phyloP scores from a whole-genome alignment of 2,888 invertebrate species.

The Sipunculus nudus region DNA sequence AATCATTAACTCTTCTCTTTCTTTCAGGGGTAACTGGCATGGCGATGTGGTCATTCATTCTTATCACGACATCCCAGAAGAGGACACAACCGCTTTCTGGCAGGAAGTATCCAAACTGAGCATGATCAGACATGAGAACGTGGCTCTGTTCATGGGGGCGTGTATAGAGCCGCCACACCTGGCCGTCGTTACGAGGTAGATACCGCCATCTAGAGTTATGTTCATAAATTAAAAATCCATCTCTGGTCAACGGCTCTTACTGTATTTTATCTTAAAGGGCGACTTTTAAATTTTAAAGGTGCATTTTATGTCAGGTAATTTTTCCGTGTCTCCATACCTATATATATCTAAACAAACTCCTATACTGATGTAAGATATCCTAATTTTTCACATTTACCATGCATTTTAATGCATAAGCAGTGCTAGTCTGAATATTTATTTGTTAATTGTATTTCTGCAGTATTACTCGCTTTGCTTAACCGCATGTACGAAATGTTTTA shows the following conservation, averaged over 20 bases:
- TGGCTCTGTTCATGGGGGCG: constrained; percentile 68
- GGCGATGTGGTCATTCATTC: constrained; percentile 67
- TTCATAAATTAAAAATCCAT: background rate
- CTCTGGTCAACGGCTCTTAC: background rate
- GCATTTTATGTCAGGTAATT: too few species aligned
- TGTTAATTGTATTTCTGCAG: too few species aligned
- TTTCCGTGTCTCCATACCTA: too few species aligned
- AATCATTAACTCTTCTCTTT: background rate
- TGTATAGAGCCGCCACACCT: constrained; percentile 63
- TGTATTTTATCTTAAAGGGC: too few species aligned
- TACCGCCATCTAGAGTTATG: background rate
- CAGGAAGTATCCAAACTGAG: constrained; percentile 62
- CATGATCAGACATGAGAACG: constrained; percentile 68
- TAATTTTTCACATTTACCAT: too few species aligned
- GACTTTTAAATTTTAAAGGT: too few species aligned
- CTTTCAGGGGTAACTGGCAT: constrained; percentile 62
- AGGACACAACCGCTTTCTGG: constrained; percentile 41
- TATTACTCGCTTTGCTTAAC: too few species aligned
- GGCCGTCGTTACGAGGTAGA: constrained; percentile 66
- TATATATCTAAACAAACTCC: too few species aligned
- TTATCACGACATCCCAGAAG: constrained; percentile 42
- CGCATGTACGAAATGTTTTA: too few species aligned
- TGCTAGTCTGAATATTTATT: too few species aligned
- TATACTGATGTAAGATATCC: too few species aligned
- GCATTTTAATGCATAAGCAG: too few species aligned